Percentiles rank a stretch among this genome's conserved stretches.
phyloP scores from a whole-genome alignment of 2,113 vertebrate species.

The Calyptomena viridis region DNA sequence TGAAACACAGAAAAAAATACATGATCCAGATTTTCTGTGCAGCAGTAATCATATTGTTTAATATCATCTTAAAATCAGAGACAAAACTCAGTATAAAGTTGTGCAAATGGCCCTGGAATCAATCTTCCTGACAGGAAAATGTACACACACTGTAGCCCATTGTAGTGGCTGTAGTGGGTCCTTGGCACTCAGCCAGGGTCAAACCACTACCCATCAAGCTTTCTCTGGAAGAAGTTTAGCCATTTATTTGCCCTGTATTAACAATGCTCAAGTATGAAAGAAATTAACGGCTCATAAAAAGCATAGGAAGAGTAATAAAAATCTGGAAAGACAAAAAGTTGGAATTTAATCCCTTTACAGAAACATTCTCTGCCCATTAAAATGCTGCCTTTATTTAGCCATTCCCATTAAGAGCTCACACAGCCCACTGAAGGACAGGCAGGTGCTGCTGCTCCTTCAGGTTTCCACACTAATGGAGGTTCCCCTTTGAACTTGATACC shows the following conservation, averaged over 20 bases:
- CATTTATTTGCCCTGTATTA: neutral
- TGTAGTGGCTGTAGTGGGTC: too few species aligned
- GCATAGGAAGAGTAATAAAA: neutral
- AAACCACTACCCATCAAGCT: neutral
- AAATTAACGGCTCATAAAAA: neutral
- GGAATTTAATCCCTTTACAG: slow-evolving; percentile 14
- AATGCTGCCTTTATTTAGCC: neutral
- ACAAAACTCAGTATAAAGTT: neutral
- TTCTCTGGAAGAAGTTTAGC: neutral
- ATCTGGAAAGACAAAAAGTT: neutral
- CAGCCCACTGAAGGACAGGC: neutral
- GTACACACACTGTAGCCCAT: too few species aligned
- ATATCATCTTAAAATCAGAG: neutral
- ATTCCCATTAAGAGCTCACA: neutral
- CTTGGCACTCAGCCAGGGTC: too few species aligned
- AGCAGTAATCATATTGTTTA: neutral
- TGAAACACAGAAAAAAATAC: neutral
- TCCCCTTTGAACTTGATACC: neutral
- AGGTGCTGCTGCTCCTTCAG: neutral
- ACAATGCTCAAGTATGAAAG: neutral
- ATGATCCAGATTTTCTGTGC: neutral
- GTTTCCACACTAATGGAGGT: neutral
- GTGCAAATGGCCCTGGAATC: neutral
- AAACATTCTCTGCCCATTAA: neutral
- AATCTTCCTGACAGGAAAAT: neutral